Conservation (phyloP, 2,888 invertebrate genomes). For the Tridacna gigas region DNA sequence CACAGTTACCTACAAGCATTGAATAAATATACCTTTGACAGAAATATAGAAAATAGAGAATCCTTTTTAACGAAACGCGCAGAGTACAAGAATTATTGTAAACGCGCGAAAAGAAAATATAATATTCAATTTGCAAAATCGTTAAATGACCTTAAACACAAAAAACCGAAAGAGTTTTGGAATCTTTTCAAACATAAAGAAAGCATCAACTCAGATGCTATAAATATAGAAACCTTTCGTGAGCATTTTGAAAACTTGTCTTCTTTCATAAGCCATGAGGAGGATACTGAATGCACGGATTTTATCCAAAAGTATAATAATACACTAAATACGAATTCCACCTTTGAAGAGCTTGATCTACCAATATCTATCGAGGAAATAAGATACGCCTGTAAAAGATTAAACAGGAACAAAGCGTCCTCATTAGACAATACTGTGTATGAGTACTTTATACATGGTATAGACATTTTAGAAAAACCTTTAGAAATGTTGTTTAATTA, state of each 20-base stretch:
- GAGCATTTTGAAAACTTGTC: background rate
- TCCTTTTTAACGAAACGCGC: background rate
- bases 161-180: no score
- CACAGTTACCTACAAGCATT: background rate
- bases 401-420: constrained; percentile 33
- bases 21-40: background rate
- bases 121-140: background rate
- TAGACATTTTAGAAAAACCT: constrained; percentile 19
- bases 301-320: background rate
- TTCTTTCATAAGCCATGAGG: background rate
- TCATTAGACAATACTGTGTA: constrained; percentile 39
- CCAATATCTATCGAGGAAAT: constrained; percentile 15
- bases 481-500: constrained; percentile 34
- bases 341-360: constrained; percentile 12
- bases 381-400: background rate
- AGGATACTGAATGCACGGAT: background rate
- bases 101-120: background rate
- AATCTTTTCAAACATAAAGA: no score
- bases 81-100: background rate
- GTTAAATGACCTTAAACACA: background rate
- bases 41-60: background rate
- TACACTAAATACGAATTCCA: background rate
- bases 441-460: constrained; percentile 40
- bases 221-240: background rate
- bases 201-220: background rate